Conservation (phyloP, 2,797 vertebrate genomes). For the Limosa lapponica region DNA sequence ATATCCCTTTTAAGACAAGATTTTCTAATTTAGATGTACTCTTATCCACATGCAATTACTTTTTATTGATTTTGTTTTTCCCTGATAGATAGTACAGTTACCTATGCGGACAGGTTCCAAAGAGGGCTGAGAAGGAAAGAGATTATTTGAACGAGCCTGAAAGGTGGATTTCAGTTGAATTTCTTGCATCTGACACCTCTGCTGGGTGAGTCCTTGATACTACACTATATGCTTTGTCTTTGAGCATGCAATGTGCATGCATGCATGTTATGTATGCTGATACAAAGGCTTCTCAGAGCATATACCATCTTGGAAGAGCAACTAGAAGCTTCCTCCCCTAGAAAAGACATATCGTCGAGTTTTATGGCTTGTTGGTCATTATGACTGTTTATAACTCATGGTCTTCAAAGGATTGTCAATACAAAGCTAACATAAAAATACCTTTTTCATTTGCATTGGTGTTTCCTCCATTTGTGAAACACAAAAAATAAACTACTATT, state of each 20-base stretch:
- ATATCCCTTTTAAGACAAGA: not conserved
- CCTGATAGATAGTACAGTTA: not conserved
- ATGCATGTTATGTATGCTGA: fast-evolving
- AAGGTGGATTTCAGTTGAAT: not conserved
- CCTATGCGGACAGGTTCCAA: not conserved
- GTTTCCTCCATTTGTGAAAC: not conserved
- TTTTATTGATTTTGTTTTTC: not conserved
- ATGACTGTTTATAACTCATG: fast-evolving
- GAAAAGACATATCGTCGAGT: not conserved
- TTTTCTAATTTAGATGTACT: not conserved
- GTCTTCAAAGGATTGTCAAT: not conserved
- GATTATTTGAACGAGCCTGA: not conserved
- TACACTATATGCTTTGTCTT: not conserved
- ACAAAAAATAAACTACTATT: not conserved
- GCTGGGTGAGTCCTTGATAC: not conserved
- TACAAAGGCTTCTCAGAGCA: not conserved
- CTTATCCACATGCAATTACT: not conserved
- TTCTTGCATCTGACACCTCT: not conserved
- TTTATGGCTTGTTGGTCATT: not conserved
- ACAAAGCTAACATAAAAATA: not conserved
- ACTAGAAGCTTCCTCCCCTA: not conserved
- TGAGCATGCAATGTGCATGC: fast-evolving
- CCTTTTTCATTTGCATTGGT: not conserved
- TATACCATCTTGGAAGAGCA: not conserved
- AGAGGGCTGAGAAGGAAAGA: not conserved